Percentiles rank a stretch among this genome's conserved stretches.
Conservation (phyloP, 1,140 invertebrate species). For the Limonius californicus region DNA sequence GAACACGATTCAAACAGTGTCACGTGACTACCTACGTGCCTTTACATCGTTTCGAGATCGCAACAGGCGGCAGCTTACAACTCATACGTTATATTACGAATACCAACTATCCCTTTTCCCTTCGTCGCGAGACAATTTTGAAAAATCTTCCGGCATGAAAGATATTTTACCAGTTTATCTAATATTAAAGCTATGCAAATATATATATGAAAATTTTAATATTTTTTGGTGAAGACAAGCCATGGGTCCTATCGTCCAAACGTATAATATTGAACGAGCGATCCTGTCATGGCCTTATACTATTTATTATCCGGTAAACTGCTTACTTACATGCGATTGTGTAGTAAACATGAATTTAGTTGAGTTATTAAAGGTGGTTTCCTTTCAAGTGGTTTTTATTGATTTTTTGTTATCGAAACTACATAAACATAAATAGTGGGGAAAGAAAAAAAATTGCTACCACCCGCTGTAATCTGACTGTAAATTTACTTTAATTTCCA, state of each 20-base stretch:
- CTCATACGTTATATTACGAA: background rate
- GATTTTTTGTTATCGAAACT: conserved; percentile 26
- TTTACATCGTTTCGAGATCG: conserved; percentile 22
- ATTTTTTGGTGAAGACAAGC: background rate
- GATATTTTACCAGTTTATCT: too few relatives aligned
- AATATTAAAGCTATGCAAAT: background rate
- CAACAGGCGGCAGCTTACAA: conserved; percentile 17
- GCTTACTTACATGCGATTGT: conserved; percentile 33
- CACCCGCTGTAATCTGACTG: conserved; percentile 3
- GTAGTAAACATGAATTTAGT: conserved; percentile 34
- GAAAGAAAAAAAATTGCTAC: conserved; percentile 7
- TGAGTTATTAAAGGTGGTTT: conserved; percentile 28
- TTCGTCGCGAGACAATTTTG: too few relatives aligned
- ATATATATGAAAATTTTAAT: background rate
- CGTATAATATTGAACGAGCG: background rate
- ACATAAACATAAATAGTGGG: conserved; percentile 12
- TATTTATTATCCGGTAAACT: conserved; percentile 31
- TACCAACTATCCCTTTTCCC: too few relatives aligned
- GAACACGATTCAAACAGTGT: background rate
- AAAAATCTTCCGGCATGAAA: too few relatives aligned
- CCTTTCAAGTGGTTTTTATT: conserved; percentile 24
- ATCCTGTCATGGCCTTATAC: background rate
- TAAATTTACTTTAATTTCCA: conserved; percentile 9
- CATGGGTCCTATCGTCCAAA: background rate
- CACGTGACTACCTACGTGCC: conserved; percentile 17